phyloP scores from a whole-genome alignment of 2,888 invertebrate species.

The Trichopoda pennipes region DNA sequence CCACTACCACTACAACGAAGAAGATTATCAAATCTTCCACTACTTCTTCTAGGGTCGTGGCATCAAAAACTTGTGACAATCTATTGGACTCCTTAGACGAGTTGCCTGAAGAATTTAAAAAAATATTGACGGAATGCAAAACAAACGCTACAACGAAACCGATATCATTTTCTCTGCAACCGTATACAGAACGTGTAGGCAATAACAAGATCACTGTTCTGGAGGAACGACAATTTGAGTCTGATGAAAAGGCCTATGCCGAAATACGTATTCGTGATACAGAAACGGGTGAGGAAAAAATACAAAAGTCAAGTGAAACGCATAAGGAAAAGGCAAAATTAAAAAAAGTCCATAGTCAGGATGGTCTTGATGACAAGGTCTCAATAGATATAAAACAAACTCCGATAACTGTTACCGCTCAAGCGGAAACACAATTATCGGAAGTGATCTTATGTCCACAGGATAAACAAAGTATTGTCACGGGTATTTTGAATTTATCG shows the following conservation, averaged over 20 bases:
- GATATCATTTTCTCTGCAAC: conserved; percentile 75
- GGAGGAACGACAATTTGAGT: conserved; percentile 76
- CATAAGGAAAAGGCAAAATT: conserved; percentile 76
- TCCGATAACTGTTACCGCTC: conserved; percentile 79
- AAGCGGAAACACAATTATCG: conserved; percentile 78
- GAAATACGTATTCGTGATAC: conserved; percentile 74
- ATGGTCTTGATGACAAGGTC: conserved; percentile 73
- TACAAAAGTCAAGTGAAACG: conserved; percentile 75
- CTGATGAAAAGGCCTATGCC: conserved; percentile 75
- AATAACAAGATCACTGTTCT: conserved; percentile 72
- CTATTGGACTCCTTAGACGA: conserved; percentile 56
- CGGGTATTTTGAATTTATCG: conserved; percentile 80
- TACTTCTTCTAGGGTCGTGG: conserved; percentile 67
- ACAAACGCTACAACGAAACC: conserved; percentile 53
- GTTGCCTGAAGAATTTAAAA: conserved; percentile 67
- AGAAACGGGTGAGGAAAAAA: conserved; percentile 76
- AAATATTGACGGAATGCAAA: conserved; percentile 40
- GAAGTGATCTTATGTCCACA: conserved; percentile 77
- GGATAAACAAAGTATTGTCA: conserved; percentile 80
- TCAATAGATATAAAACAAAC: conserved; percentile 24
- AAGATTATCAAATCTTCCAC: conserved; percentile 71
- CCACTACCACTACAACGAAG: conserved; percentile 69
- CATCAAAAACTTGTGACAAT: conserved; percentile 67
- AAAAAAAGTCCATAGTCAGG: conserved; percentile 76
- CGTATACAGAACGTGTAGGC: conserved; percentile 73